A percentile compares a stretch with the other conserved stretches of the same genome.
phyloP scores from a whole-genome alignment of 1,140 invertebrate genomes.

The Pseudomyrmex flavicornis region DNA sequence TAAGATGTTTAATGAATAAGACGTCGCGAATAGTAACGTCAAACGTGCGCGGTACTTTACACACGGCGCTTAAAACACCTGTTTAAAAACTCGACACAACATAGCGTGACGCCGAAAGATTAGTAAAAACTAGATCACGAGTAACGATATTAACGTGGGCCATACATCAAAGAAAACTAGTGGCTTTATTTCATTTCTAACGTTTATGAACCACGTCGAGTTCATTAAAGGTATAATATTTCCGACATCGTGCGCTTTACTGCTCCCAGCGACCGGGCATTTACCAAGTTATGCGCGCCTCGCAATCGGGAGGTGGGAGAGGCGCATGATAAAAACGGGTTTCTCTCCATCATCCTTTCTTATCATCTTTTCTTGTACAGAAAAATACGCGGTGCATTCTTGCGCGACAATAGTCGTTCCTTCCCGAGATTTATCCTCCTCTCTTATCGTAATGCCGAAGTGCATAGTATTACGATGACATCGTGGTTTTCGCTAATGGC shows the following conservation, averaged over 20 bases:
- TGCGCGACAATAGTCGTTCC: slow-evolving; percentile 56
- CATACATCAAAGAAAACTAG: slow-evolving; percentile 53
- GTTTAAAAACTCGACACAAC: slow-evolving; percentile 33
- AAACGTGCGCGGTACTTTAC: background rate
- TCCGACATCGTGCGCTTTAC: slow-evolving; percentile 48
- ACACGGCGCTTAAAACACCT: background rate
- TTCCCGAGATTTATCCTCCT: slow-evolving; percentile 43
- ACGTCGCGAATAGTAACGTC: background rate
- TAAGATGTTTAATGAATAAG: background rate
- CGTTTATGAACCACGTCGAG: slow-evolving; percentile 58
- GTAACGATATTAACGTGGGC: slow-evolving; percentile 37
- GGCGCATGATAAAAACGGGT: slow-evolving; percentile 49
- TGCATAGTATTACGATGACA: slow-evolving; percentile 60
- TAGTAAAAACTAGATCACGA: slow-evolving; percentile 49
- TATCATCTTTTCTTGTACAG: slow-evolving; percentile 55
- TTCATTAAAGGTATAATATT: slow-evolving; percentile 59
- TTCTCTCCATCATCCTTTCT: slow-evolving; percentile 55
- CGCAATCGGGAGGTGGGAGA: slow-evolving; percentile 29
- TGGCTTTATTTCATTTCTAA: slow-evolving; percentile 58
- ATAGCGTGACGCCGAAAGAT: slow-evolving; percentile 27
- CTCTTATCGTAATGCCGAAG: slow-evolving; percentile 58
- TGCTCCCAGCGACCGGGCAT: slow-evolving; percentile 45
- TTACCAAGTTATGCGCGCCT: slow-evolving; percentile 55
- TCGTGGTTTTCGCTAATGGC: slow-evolving; percentile 56
- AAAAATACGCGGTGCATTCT: slow-evolving; percentile 53